Evolutionary conservation across 2,113 vertebrate species (phyloP).

Genomic region (Nicator chloris): DNA sequence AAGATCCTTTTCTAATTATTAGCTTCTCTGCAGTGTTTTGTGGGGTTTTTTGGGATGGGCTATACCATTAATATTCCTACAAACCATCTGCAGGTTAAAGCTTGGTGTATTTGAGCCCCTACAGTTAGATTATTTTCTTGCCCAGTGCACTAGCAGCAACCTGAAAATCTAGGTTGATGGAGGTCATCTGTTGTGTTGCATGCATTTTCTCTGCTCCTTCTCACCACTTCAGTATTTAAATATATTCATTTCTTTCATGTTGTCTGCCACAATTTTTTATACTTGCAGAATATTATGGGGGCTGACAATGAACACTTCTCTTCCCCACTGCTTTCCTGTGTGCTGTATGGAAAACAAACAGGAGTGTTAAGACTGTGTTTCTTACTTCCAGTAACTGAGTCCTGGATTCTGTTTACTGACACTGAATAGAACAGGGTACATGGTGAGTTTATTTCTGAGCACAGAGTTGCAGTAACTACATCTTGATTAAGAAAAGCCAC

Average conservation of each 20-base stretch:
- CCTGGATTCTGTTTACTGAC: background rate
- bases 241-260: background rate
- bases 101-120: background rate
- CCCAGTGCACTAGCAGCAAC: background rate
- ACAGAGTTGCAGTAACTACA: background rate
- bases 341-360: background rate
- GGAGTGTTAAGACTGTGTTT: background rate
- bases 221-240: background rate
- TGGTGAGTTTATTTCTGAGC: background rate
- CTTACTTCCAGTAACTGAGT: background rate
- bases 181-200: background rate
- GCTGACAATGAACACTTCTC: rapidly evolving
- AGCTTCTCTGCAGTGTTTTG: background rate
- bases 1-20: background rate
- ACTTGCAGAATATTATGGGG: background rate
- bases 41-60: background rate
- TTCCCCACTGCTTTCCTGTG: background rate
- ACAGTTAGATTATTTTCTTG: background rate
- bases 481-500: background rate
- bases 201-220: background rate
- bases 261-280: background rate
- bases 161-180: background rate
- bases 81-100: background rate
- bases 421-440: background rate
- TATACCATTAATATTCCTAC: background rate